Evolutionary conservation across 2,888 invertebrate species (phyloP).

Genomic region (Drosophila anceps): DNA sequence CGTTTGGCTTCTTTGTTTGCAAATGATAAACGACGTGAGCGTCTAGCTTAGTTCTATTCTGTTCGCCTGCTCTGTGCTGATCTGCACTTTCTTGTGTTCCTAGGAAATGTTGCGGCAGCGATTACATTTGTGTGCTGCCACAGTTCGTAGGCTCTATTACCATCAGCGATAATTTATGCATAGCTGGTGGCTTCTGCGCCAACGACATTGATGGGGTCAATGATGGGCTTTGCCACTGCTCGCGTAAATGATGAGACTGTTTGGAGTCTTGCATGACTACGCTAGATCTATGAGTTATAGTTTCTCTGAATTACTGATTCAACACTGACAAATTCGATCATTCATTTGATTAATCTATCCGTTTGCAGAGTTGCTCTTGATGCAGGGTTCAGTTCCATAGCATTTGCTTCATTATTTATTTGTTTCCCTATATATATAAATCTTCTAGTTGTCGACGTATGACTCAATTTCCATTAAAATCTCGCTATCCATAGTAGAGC

Average conservation of each 20-base stretch:
- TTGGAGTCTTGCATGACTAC: not conserved
- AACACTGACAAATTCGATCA: not conserved
- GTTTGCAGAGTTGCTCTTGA: not conserved
- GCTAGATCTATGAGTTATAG: not conserved
- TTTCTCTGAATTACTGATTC: not conserved
- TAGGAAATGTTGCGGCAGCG: conserved; percentile 58
- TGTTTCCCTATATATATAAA: conserved; percentile 8
- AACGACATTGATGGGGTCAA: conserved; percentile 58
- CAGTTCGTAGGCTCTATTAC: conserved; percentile 57
- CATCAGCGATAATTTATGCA: conserved; percentile 71
- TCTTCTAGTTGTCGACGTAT: conserved; percentile 30
- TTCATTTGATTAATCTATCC: not conserved
- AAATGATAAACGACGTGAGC: conserved; percentile 78
- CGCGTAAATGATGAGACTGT: conserved; percentile 28
- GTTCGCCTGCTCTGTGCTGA: conserved; percentile 3
- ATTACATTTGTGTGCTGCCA: conserved; percentile 56
- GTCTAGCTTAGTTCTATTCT: conserved; percentile 1
- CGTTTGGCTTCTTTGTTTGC: conserved; percentile 76
- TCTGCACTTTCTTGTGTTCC: conserved; percentile 41
- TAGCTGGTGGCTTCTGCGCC: conserved; percentile 48
- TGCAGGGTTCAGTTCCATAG: not conserved
- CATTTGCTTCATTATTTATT: not conserved
- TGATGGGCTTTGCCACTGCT: conserved; percentile 46
- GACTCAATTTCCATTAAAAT: conserved; percentile 52
- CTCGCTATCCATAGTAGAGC: conserved; percentile 20